Conservation (phyloP, 2,888 invertebrate species). For the Coelopa pilipes region DNA sequence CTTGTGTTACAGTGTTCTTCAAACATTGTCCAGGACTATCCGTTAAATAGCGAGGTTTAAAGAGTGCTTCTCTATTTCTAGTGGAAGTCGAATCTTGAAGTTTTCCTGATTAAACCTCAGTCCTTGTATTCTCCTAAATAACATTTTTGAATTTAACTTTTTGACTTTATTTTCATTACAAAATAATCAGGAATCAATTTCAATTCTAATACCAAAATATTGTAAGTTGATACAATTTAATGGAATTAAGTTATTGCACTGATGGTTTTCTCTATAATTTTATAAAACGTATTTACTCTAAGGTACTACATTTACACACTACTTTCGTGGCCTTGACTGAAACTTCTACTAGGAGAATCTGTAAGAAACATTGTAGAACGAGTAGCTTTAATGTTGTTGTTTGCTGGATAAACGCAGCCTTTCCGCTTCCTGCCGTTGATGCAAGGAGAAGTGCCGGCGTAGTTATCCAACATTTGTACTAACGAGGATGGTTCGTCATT, state of each 20-base stretch:
- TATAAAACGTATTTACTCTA: constrained; percentile 16
- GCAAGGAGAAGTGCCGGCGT: constrained; percentile 5
- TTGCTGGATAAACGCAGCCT: constrained; percentile 38
- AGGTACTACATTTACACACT: constrained; percentile 52
- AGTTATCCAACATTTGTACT: constrained; percentile 57
- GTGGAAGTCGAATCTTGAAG: too few species aligned
- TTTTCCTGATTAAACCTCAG: too few species aligned
- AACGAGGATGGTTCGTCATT: constrained; percentile 72
- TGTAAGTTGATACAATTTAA: constrained; percentile 24
- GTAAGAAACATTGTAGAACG: constrained; percentile 39
- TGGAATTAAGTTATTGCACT: not conserved
- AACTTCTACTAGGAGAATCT: constrained; percentile 49
- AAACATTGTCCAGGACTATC: too few species aligned
- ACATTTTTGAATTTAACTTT: too few species aligned
- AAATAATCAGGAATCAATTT: constrained; percentile 21
- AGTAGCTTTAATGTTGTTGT: constrained; percentile 15
- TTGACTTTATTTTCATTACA: constrained; percentile 10
- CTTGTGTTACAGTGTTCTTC: too few species aligned
- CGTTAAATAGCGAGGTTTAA: too few species aligned
- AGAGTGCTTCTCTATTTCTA: too few species aligned
- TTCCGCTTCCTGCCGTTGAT: constrained; percentile 32
- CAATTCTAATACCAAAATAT: constrained; percentile 11
- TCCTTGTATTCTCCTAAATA: too few species aligned
- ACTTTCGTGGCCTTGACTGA: constrained; percentile 55
- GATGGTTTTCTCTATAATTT: not conserved